phyloP scores from a whole-genome alignment of 2,797 vertebrate species.

The Euphonia xanthogaster region DNA sequence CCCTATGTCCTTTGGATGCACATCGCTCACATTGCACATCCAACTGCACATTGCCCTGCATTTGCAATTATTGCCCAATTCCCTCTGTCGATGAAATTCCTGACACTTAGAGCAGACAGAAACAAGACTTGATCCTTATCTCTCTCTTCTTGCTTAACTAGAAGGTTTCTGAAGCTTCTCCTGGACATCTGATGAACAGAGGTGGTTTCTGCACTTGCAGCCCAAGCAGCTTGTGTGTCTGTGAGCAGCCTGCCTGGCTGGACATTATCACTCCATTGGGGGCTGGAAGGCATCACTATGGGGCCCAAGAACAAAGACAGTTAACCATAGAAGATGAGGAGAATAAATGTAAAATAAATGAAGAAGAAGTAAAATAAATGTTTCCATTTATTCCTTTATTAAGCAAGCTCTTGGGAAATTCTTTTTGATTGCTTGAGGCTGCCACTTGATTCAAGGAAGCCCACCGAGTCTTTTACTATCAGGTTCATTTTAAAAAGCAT shows the following conservation, averaged over 20 bases:
- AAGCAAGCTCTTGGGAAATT: slow-evolving; percentile 38
- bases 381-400: slow-evolving; percentile 6
- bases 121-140: not conserved
- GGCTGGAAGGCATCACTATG: not conserved
- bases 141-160: not conserved
- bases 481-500: slow-evolving; percentile 17
- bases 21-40: not conserved
- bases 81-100: not conserved
- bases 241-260: not conserved
- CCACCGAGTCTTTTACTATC: not conserved
- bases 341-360: not conserved
- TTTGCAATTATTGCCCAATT: not conserved
- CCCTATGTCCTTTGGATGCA: not conserved
- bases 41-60: not conserved
- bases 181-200: not conserved
- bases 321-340: not conserved
- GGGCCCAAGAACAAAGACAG: not conserved
- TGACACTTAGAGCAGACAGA: not conserved
- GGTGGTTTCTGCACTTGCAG: not conserved
- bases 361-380: not conserved
- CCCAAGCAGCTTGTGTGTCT: not conserved
- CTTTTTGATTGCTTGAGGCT: slow-evolving; percentile 10
- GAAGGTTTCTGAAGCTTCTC: not conserved
- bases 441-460: not conserved
- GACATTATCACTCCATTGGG: fast-evolving